Conservation (phyloP, 2,888 invertebrate species). For the Nycteola revayana region DNA sequence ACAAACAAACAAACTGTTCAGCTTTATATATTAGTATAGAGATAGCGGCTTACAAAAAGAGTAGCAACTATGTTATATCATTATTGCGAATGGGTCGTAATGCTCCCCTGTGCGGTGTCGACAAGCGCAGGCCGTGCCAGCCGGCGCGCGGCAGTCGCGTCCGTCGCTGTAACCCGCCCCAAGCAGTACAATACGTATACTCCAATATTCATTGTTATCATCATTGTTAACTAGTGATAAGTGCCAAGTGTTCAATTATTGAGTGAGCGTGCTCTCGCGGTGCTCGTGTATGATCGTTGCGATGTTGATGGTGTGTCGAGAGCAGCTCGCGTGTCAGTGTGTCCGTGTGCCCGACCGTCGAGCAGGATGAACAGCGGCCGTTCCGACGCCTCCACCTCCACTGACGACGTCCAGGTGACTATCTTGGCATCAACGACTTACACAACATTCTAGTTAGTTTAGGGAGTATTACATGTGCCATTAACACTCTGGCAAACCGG, state of each 20-base stretch:
- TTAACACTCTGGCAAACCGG: no score
- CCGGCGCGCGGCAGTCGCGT: neutral
- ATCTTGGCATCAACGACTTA: no score
- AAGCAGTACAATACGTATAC: neutral
- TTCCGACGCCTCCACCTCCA: conserved; percentile 74
- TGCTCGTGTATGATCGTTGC: no score
- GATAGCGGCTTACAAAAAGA: no score
- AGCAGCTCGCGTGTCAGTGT: neutral
- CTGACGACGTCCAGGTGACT: conserved; percentile 75
- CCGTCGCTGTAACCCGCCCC: neutral
- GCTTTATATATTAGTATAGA: no score
- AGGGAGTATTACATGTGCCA: no score
- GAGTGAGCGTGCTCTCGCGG: no score
- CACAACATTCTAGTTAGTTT: no score
- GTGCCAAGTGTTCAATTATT: no score
- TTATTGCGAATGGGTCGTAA: neutral
- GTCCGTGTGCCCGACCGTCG: neutral
- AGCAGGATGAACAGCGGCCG: conserved; percentile 51
- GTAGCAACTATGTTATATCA: neutral
- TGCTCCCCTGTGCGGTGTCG: neutral
- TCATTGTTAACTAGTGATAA: neutral
- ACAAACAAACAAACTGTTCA: no score
- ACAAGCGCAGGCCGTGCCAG: conserved; percentile 18
- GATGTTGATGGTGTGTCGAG: no score
- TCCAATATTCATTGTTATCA: no score